Conservation (phyloP, 2,797 vertebrate genomes). For the Dermochelys coriacea region DNA sequence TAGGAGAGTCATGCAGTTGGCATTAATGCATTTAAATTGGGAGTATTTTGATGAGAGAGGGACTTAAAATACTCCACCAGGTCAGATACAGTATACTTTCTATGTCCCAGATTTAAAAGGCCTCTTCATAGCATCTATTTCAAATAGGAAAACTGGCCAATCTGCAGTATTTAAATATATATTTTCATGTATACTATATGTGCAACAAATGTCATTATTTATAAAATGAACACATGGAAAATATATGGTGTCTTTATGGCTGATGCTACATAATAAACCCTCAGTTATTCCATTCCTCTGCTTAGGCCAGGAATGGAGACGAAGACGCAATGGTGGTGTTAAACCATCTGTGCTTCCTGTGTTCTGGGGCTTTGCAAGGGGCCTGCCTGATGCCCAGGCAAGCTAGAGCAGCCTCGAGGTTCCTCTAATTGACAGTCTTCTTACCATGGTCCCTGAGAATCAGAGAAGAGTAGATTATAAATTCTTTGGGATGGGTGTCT, state of each 20-base stretch:
- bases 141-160: neutral
- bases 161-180: neutral
- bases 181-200: neutral
- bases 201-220: constrained; percentile 1
- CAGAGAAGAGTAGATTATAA: neutral
- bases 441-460: neutral
- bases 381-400: neutral
- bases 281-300: neutral
- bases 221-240: neutral
- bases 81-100: neutral
- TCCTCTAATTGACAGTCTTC: neutral
- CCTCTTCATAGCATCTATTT: neutral
- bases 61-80: neutral
- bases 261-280: constrained; percentile 6
- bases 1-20: neutral
- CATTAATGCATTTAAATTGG: neutral
- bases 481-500: neutral
- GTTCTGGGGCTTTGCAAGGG: neutral
- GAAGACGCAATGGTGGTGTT: neutral
- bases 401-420: neutral
- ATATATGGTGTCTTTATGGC: neutral
- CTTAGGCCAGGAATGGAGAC: neutral
- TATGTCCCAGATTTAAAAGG: neutral
- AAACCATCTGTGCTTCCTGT: no score
- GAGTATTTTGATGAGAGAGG: neutral